These are phyloP conservation scores for Oeneis ivallda DNA, from an alignment of 2,888 invertebrate species.

Conservation along the genomic window DNA sequence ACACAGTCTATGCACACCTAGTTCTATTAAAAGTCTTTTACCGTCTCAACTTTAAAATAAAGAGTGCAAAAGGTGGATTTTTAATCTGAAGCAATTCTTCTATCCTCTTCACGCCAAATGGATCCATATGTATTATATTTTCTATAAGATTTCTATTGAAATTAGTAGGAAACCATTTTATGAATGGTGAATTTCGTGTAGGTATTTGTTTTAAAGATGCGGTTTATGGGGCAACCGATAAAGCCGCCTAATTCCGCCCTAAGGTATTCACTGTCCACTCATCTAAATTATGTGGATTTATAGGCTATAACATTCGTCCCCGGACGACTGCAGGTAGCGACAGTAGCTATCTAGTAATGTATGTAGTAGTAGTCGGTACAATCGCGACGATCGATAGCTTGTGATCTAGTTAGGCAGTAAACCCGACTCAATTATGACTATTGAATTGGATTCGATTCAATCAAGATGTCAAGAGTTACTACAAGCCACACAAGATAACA, in stretches of 20 bases:
- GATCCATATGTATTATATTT: too few relatives aligned
- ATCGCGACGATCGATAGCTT: slow-evolving; percentile 33
- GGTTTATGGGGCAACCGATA: too few relatives aligned
- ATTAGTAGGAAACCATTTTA: too few relatives aligned
- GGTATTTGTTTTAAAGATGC: not conserved
- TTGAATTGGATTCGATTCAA: slow-evolving; percentile 33
- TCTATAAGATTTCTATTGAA: too few relatives aligned
- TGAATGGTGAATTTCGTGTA: not conserved
- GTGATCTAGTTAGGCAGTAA: slow-evolving; percentile 36
- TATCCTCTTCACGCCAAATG: too few relatives aligned
- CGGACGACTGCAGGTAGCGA: slow-evolving; percentile 3
- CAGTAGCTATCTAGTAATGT: slow-evolving; percentile 4
- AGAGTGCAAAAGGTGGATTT: too few relatives aligned
- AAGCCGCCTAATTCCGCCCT: not conserved
- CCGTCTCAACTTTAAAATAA: too few relatives aligned
- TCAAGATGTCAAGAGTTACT: slow-evolving; percentile 29
- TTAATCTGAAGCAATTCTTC: too few relatives aligned
- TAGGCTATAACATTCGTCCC: not conserved
- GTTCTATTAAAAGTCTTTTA: too few relatives aligned
- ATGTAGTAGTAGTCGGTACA: too few relatives aligned
- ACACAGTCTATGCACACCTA: too few relatives aligned
- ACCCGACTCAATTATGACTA: slow-evolving; percentile 35
- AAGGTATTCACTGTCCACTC: not conserved
- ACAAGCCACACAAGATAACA: not conserved
- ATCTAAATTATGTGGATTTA: slow-evolving; percentile 1